phyloP scores from a whole-genome alignment of 1,140 invertebrate species.

The Leptinotarsa texana region DNA sequence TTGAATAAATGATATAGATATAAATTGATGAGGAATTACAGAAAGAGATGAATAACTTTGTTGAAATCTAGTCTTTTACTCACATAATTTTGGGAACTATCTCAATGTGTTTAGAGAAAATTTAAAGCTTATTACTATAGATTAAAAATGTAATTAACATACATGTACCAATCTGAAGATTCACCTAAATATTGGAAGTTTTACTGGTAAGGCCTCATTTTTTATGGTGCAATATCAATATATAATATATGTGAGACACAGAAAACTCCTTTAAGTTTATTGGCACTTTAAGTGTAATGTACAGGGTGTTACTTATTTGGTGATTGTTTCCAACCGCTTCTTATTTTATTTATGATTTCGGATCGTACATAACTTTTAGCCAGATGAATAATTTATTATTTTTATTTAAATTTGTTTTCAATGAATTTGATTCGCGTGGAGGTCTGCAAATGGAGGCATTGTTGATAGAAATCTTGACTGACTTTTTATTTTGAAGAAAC shows the following conservation, averaged over 20 bases:
- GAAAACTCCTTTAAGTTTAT: constrained; percentile 29
- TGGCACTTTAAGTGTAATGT: constrained; percentile 38
- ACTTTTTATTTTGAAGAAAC: no score
- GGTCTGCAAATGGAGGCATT: no score
- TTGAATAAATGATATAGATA: constrained; percentile 30
- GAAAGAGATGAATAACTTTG: constrained; percentile 19
- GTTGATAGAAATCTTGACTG: no score
- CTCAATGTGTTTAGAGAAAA: constrained; percentile 36
- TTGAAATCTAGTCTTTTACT: constrained; percentile 19
- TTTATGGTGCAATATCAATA: constrained; percentile 30
- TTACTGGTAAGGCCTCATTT: constrained; percentile 35
- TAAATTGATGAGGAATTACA: constrained; percentile 27
- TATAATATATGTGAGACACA: constrained; percentile 23
- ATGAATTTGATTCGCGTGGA: no score
- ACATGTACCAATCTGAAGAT: constrained; percentile 38
- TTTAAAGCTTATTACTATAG: constrained; percentile 34
- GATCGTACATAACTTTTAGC: no score
- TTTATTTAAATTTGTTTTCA: no score
- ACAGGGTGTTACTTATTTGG: neutral
- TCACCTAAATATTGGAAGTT: constrained; percentile 28
- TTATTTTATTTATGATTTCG: no score
- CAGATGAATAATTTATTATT: no score
- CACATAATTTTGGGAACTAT: constrained; percentile 31
- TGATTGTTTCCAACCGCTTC: no score
- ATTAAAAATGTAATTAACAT: constrained; percentile 28